phyloP scores from a whole-genome alignment of 2,797 vertebrate genomes.

The Sebastes paucispinis region DNA sequence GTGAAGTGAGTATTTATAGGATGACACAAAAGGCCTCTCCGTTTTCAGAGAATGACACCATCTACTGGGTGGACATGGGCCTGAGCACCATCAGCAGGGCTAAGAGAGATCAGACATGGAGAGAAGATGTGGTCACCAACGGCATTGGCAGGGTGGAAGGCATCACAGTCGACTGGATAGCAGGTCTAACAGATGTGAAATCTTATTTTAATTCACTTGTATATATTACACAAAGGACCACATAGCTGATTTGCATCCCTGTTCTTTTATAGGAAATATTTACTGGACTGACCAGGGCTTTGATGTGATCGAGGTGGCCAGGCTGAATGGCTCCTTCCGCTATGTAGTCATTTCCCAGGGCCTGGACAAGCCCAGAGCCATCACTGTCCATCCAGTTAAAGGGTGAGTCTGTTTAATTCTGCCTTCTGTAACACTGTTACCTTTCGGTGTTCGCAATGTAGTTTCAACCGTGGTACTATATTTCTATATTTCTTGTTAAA shows the following conservation, averaged over 20 bases:
- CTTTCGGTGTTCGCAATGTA: neutral
- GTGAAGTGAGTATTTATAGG: conserved; percentile 5
- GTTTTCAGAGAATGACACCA: conserved; percentile 92
- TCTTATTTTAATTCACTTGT: neutral
- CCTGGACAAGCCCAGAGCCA: conserved; percentile 95
- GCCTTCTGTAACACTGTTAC: neutral
- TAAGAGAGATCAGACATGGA: conserved; percentile 97
- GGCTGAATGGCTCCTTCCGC: conserved; percentile 96
- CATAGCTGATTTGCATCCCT: neutral
- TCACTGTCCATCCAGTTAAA: conserved; percentile 94
- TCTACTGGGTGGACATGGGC: conserved; percentile 99
- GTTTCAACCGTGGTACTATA: neutral
- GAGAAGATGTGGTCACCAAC: conserved; percentile 96
- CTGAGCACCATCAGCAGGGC: conserved; percentile 97
- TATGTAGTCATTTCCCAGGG: conserved; percentile 97
- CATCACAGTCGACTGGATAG: conserved; percentile 98
- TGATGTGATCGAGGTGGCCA: conserved; percentile 95
- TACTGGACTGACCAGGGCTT: conserved; percentile 99
- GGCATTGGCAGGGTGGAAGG: conserved; percentile 97
- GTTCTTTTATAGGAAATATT: conserved; percentile 88
- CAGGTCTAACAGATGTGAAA: conserved; percentile 77
- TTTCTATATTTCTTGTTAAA: neutral
- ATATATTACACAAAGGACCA: neutral
- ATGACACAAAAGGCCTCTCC: neutral
- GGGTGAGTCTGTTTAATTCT: conserved; percentile 82